Conservation (phyloP, 2,113 vertebrate species). For the Rhinogobius similis region DNA sequence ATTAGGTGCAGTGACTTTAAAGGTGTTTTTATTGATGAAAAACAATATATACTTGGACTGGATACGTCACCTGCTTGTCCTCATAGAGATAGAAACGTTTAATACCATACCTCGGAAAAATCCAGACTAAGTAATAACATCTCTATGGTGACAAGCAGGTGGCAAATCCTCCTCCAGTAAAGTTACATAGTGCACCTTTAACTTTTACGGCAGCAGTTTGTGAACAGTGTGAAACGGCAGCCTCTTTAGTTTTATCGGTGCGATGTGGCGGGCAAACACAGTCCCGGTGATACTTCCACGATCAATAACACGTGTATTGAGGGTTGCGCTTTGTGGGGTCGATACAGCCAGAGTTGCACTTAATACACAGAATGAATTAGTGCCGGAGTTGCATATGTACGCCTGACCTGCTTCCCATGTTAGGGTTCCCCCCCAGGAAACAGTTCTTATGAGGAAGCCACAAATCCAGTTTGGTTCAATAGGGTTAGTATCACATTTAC, state of each 20-base stretch:
- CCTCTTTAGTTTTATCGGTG: conserved; percentile 19
- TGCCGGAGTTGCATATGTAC: not conserved
- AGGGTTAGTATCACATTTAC: not conserved
- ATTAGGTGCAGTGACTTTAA: no score
- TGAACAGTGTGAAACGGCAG: conserved; percentile 9
- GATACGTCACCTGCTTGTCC: no score
- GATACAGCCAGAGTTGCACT: conserved; percentile 41
- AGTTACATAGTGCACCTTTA: not conserved
- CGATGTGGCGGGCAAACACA: conserved; percentile 13
- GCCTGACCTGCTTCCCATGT: conserved; percentile 30
- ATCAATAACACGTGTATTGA: conserved; percentile 61
- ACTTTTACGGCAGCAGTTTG: not conserved
- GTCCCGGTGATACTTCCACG: conserved; percentile 24
- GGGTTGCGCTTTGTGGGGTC: conserved; percentile 45
- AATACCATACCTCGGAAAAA: not conserved
- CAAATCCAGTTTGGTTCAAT: conserved; percentile 25
- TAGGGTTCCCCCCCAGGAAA: conserved; percentile 24
- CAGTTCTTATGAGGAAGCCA: conserved; percentile 39
- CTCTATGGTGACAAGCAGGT: not conserved
- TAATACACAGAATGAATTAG: conserved; percentile 50
- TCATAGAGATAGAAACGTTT: not conserved
- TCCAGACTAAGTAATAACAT: not conserved
- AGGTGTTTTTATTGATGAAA: no score
- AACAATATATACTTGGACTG: no score
- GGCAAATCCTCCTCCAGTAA: not conserved